These are phyloP conservation scores for Sandelia bainsii DNA, from an alignment of 2,797 vertebrate genomes.

Conservation along the genomic window DNA sequence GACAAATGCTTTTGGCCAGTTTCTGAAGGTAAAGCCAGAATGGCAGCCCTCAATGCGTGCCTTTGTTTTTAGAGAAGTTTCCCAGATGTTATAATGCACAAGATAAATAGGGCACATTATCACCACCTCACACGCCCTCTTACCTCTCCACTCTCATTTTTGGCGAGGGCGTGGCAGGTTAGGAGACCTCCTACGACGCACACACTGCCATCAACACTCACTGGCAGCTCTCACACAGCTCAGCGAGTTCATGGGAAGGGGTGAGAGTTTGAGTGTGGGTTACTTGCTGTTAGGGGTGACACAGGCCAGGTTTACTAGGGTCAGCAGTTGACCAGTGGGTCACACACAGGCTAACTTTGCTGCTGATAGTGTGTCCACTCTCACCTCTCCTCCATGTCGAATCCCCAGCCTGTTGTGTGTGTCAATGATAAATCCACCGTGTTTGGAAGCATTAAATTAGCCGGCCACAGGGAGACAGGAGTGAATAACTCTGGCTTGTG, in stretches of 20 bases:
- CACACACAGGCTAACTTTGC: constrained; percentile 58
- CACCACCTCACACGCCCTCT: constrained; percentile 69
- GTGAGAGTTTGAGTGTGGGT: constrained; percentile 42
- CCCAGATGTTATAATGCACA: constrained; percentile 87
- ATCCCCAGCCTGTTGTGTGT: constrained; percentile 23
- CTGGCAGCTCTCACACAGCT: constrained; percentile 50
- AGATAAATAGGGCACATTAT: constrained; percentile 84
- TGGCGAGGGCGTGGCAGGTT: constrained; percentile 63
- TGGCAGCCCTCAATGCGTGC: constrained; percentile 74
- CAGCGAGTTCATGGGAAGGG: constrained; percentile 65
- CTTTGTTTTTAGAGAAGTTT: constrained; percentile 87
- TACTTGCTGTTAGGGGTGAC: constrained; percentile 27
- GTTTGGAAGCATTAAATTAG: constrained; percentile 80
- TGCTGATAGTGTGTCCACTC: constrained; percentile 47
- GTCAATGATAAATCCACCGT: constrained; percentile 71
- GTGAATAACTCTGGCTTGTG: constrained; percentile 73
- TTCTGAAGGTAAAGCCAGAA: constrained; percentile 86
- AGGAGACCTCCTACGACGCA: constrained; percentile 74
- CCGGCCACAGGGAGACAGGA: constrained; percentile 52
- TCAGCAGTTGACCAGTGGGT: constrained; percentile 71
- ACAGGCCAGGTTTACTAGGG: constrained; percentile 67
- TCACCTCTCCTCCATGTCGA: constrained; percentile 46
- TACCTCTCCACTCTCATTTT: constrained; percentile 67
- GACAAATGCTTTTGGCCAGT: constrained; percentile 88
- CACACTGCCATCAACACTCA: constrained; percentile 28